phyloP scores from a whole-genome alignment of 1,140 invertebrate species.

The Oreohelix idahoensis region DNA sequence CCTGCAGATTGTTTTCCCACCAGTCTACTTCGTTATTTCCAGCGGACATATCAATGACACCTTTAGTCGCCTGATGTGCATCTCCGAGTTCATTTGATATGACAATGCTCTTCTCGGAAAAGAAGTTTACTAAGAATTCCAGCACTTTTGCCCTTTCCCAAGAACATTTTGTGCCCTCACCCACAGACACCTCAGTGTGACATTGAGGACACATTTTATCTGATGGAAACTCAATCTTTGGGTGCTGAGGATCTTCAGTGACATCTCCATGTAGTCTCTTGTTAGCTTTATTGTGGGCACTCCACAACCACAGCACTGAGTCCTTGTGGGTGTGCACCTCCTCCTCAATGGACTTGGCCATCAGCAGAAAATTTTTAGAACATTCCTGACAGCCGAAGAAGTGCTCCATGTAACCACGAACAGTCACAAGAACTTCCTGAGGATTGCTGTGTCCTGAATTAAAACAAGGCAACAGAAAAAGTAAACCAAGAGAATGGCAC shows the following conservation, averaged over 20 bases:
- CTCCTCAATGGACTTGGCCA: constrained; percentile 79
- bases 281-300: constrained; percentile 91
- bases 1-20: constrained; percentile 62
- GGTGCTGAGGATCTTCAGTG: constrained; percentile 91
- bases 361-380: constrained; percentile 84
- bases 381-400: constrained; percentile 97
- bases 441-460: constrained; percentile 70
- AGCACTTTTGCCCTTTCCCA: constrained; percentile 84
- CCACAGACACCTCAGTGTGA: constrained; percentile 72
- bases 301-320: constrained; percentile 94
- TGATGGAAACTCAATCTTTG: constrained; percentile 92
- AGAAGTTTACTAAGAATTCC: constrained; percentile 83
- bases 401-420: constrained; percentile 90
- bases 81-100: background rate
- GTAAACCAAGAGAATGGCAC: background rate
- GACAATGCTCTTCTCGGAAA: constrained; percentile 71
- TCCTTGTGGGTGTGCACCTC: constrained; percentile 82
- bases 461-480: background rate
- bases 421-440: constrained; percentile 82
- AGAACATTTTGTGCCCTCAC: constrained; percentile 68
- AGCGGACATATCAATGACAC: background rate
- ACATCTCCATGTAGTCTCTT: constrained; percentile 85
- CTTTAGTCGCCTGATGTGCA: background rate
- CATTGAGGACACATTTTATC: constrained; percentile 81
- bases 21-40: constrained; percentile 54